phyloP scores from a whole-genome alignment of 2,113 vertebrate genomes.

The Microcebus tavaratra region DNA sequence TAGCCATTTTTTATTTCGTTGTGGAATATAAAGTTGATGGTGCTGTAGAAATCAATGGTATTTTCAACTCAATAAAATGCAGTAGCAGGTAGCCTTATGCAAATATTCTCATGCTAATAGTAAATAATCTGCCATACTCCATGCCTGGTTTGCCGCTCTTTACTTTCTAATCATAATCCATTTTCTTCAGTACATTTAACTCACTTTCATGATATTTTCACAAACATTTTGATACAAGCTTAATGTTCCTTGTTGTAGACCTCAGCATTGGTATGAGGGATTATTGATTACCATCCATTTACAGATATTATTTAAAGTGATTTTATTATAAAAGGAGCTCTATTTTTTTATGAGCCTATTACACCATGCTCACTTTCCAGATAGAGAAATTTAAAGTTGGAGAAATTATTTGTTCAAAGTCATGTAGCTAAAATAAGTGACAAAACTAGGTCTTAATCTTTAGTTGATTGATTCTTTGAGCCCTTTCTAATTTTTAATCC shows the following conservation, averaged over 20 bases:
- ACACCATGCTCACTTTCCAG: not conserved
- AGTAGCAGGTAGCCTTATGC: not conserved
- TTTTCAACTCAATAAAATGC: not conserved
- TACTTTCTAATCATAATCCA: not conserved
- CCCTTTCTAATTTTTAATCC: not conserved
- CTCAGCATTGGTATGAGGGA: not conserved
- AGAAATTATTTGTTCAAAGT: not conserved
- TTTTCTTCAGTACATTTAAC: slow-evolving; percentile 13
- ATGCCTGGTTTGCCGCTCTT: not conserved
- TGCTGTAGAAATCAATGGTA: not conserved
- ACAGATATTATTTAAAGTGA: slow-evolving; percentile 52
- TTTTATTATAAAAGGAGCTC: slow-evolving; percentile 16
- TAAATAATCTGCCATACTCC: not conserved
- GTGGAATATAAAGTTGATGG: not conserved
- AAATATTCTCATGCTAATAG: not conserved
- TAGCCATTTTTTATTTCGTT: not conserved
- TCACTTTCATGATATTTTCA: not conserved
- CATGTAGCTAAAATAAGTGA: not conserved
- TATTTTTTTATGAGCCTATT: not conserved
- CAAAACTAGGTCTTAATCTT: not conserved
- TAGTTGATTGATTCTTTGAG: not conserved
- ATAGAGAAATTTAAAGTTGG: not conserved
- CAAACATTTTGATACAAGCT: not conserved
- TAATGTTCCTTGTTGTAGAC: not conserved
- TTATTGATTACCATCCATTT: not conserved